Base-by-base conservation (phyloP, 2,113 vertebrate genomes). In the Sisor rabdophorus region DNA sequence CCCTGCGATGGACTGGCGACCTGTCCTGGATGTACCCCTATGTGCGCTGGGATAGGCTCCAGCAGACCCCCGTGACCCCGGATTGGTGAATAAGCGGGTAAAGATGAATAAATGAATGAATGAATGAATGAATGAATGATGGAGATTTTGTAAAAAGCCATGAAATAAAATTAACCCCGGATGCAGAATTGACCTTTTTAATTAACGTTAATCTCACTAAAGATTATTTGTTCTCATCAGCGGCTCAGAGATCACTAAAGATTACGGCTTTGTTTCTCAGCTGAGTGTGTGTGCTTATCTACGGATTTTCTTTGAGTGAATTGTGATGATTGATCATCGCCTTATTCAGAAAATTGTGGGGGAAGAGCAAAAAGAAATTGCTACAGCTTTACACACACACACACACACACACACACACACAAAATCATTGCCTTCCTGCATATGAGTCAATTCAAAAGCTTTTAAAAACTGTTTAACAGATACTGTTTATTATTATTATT, bases 81-180 rank as follows among this genome's bases (percentile, higher is more conserved):
- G n/a, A n/a, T n/a, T n/a, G n/a, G n/a, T n/a, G n/a, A n/a, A n/a
- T n/a, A n/a, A n/a, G n/a, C n/a, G n/a, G n/a, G n/a, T n/a, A n/a
- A n/a, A n/a, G n/a, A n/a, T n/a, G n/a, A n/a, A n/a, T n/a, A n/a
- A n/a, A n/a, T n/a, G n/a, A n/a, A n/a, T 36, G 2, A 3, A 3
- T 36, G 6, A 36, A 2, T 6, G 2, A 36, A 36, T 36, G 3
- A 36, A 36, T 3, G 6, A 22, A 67, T 48, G 22, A 22, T 48
- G n/a, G 15, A 48, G 64, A 48, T 47, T 36, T 11, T 17, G 13
- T 17, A 48, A 13, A 67, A n/a, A 24, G n/a, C 24, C 64, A 48
- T 24, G 44, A 67, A 67, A 67, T 26, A 3, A 67, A 67, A 67
- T 67, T 67, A 67, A 67, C 40, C 65, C 44, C 16, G 0, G 50